Evolutionary conservation across 2,797 vertebrate genomes (phyloP), one percentile per base, ranked within the genome.

Genomic region (Apodemus agrarius): DNA sequence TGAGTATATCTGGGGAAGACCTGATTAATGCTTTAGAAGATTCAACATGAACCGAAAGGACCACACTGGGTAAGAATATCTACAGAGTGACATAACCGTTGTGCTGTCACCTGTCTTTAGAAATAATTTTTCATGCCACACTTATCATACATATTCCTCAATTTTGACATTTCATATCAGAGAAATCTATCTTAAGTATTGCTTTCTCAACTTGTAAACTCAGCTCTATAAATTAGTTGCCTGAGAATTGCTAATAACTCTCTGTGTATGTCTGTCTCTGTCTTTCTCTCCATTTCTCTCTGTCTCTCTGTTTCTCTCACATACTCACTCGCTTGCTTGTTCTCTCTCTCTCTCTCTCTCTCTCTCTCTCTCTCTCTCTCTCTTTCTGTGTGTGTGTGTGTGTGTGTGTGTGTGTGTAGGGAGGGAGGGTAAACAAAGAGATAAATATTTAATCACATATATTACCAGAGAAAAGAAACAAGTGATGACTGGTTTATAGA

Each of bases 171-270:
- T 4, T 93, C 34, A 40, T 54, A 21, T 65, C 26, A 80, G n/a
- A 82, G 90, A 49, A 26, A 67, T 63, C 1, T 2, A 31, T 79
- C 63, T 90, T 86, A 52, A 59, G 16, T 79, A 29, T 61, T 4
- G 16, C 1, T 82, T 67, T 74, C 6, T 94, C 17, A 75, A 7
- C 34, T 85, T 95, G 13, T 83, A 95, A 94, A 93, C 40, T 22
- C 14, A 76, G 6, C 31, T 89, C 84, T 72, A 0, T 54, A 76
- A 69, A 80, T 96, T 69, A 85, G 3, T 67, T 81, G 57, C 1
- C 7, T 17, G 24, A 84, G 19, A 89, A 84, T 63, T 83, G 21
- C 49, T 94, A 4, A 26, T 54, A 83, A 67, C 74, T 43, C 17
- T 82, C 12, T 24, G 8, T 46, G 26, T 63, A 4, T 63, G 0